Evolutionary conservation across 2,797 vertebrate genomes (phyloP).

Genomic region (Podarcis siculus): DNA sequence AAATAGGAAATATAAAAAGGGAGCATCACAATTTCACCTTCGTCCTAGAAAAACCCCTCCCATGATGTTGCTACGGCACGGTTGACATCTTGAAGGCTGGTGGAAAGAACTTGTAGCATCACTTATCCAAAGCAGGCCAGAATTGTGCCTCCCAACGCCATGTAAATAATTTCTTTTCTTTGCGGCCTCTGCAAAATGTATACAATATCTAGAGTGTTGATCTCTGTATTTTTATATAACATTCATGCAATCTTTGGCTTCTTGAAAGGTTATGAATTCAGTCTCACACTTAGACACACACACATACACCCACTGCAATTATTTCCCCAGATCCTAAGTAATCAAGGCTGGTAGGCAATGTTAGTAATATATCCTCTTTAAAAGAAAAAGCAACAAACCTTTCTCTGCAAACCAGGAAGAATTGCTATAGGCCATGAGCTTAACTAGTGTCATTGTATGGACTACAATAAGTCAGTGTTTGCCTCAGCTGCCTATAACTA

Average conservation of each 20-base stretch:
- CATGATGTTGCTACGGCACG: too few relatives aligned
- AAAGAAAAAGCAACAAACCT: too few relatives aligned
- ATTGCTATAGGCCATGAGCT: neutral
- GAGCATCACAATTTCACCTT: too few relatives aligned
- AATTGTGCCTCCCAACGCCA: neutral
- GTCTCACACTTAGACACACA: too few relatives aligned
- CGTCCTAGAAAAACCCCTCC: too few relatives aligned
- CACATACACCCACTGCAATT: too few relatives aligned
- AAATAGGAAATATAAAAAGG: too few relatives aligned
- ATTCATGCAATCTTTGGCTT: neutral
- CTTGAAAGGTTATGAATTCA: neutral
- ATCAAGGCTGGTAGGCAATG: too few relatives aligned
- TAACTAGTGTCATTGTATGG: slow-evolving; percentile 60
- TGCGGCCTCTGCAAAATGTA: neutral
- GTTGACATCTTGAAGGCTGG: neutral
- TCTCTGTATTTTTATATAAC: neutral
- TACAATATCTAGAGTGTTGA: neutral
- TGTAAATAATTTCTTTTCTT: neutral
- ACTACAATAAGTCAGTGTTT: slow-evolving; percentile 68
- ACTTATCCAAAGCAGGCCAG: neutral
- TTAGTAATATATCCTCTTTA: too few relatives aligned
- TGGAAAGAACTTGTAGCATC: neutral
- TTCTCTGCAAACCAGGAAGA: too few relatives aligned
- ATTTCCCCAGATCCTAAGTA: too few relatives aligned
- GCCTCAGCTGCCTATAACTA: slow-evolving; percentile 18